Evolutionary conservation across 2,113 vertebrate genomes (phyloP).

Genomic region (Phycodurus eques): DNA sequence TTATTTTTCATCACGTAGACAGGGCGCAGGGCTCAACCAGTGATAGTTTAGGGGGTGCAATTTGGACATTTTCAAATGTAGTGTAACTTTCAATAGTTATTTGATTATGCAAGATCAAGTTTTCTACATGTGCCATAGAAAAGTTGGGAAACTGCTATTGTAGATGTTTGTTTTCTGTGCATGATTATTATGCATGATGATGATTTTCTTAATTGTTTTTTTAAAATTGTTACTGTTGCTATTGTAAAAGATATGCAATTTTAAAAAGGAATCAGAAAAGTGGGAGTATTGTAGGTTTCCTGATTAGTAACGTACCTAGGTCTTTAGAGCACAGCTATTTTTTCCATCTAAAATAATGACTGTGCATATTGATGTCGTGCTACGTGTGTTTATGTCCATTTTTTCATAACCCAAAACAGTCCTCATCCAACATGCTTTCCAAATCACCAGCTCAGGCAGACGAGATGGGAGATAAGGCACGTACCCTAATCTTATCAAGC

Average conservation of each 20-base stretch:
- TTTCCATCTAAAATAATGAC: not conserved
- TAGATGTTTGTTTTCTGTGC: too few species aligned
- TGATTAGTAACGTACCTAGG: too few species aligned
- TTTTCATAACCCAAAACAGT: conserved; percentile 31
- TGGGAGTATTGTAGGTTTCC: not conserved
- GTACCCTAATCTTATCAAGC: conserved; percentile 62
- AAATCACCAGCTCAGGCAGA: conserved; percentile 36
- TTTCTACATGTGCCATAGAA: too few species aligned
- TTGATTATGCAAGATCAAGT: too few species aligned
- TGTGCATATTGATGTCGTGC: not conserved
- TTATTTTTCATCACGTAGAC: too few species aligned
- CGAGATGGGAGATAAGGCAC: conserved; percentile 67
- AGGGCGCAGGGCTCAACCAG: too few species aligned
- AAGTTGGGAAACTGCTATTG: too few species aligned
- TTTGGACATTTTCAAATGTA: too few species aligned
- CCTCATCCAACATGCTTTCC: conserved; percentile 50
- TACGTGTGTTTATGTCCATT: conserved; percentile 21
- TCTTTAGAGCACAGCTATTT: not conserved
- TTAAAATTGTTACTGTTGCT: not conserved
- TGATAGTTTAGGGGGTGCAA: too few species aligned
- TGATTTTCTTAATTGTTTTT: not conserved
- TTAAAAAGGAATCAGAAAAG: not conserved
- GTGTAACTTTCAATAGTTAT: too few species aligned
- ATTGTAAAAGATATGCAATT: not conserved
- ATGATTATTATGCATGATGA: not conserved